phyloP scores from a whole-genome alignment of 2,797 vertebrate species.

The Myotis vivesi region DNA sequence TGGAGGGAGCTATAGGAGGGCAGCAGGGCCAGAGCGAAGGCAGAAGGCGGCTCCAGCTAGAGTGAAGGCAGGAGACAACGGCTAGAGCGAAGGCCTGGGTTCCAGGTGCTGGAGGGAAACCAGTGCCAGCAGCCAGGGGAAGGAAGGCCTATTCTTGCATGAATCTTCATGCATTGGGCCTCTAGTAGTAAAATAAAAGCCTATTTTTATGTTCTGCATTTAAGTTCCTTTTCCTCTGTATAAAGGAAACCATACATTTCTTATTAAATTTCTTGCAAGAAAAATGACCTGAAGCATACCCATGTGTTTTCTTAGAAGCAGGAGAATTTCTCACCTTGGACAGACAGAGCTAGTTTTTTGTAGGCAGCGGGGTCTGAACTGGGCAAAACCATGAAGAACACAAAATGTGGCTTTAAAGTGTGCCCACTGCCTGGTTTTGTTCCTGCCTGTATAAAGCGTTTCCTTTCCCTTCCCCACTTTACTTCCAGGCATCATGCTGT shows the following conservation, averaged over 20 bases:
- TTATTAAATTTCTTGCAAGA: not conserved
- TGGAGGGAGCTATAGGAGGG: too few species aligned
- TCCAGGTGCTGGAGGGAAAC: too few species aligned
- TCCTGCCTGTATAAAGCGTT: not conserved
- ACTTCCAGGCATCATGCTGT: not conserved
- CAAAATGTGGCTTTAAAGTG: not conserved
- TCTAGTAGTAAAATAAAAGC: not conserved
- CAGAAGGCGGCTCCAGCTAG: too few species aligned
- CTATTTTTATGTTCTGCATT: not conserved
- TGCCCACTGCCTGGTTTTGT: fast-evolving
- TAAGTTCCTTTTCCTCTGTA: not conserved
- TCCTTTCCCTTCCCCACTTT: not conserved
- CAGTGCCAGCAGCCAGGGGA: too few species aligned
- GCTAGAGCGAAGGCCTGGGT: too few species aligned
- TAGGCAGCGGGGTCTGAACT: not conserved
- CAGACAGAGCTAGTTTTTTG: not conserved
- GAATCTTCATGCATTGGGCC: too few species aligned
- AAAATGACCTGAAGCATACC: not conserved
- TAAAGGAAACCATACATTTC: not conserved
- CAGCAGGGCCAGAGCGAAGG: too few species aligned
- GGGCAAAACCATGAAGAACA: not conserved
- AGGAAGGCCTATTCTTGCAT: too few species aligned
- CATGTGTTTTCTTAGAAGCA: not conserved
- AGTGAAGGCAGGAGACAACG: too few species aligned
- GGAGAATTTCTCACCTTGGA: not conserved